Percentiles rank a stretch among this genome's conserved stretches.
These are phyloP conservation scores for Oreotrochilus melanogaster DNA, from an alignment of 2,113 vertebrate genomes.

Conservation along the genomic window DNA sequence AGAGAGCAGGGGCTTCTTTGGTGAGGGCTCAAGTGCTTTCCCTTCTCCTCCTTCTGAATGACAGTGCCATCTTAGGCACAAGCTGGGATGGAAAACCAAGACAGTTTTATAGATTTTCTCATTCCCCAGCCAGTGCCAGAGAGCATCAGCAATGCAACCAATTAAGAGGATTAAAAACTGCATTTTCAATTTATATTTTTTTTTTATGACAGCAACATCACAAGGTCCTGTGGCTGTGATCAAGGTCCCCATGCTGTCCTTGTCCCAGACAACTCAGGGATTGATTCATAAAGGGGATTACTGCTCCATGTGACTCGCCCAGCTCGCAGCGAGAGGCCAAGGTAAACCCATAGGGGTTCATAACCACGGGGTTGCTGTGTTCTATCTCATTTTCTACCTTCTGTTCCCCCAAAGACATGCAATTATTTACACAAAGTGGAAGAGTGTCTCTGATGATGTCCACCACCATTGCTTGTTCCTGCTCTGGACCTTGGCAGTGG, in stretches of 20 bases:
- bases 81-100: background rate
- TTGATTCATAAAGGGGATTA: background rate
- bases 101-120: conserved; percentile 23
- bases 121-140: background rate
- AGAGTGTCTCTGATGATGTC: rapidly evolving
- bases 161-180: conserved; percentile 53
- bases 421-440: background rate
- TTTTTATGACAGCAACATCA: background rate
- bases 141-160: conserved; percentile 12
- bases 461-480: rapidly evolving
- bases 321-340: background rate
- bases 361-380: background rate
- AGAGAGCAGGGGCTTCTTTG: background rate
- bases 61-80: rapidly evolving
- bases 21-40: background rate
- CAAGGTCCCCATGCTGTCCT: background rate
- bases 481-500: background rate
- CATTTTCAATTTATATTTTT: background rate
- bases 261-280: background rate
- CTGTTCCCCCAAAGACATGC: background rate
- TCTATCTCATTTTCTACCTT: background rate
- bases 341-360: background rate
- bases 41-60: background rate
- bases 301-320: rapidly evolving
- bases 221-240: background rate